phyloP scores from a whole-genome alignment of 2,797 vertebrate species.

The Momotus momota region DNA sequence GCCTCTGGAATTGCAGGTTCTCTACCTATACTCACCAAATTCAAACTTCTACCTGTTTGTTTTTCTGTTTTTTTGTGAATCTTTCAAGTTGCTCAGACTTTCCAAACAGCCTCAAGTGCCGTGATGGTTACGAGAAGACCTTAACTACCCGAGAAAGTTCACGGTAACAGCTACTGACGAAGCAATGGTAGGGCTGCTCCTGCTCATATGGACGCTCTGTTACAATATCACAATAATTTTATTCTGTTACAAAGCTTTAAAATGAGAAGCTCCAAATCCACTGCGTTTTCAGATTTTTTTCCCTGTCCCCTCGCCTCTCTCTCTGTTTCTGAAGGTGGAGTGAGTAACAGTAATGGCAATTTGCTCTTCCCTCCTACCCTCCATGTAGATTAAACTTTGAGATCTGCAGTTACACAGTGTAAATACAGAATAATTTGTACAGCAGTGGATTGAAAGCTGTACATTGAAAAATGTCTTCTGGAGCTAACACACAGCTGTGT shows the following conservation, averaged over 20 bases:
- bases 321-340: not conserved
- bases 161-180: not conserved
- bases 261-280: accelerated
- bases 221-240: not conserved
- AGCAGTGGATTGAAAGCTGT: not conserved
- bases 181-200: not conserved
- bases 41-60: no score
- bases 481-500: not conserved
- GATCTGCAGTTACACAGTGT: accelerated
- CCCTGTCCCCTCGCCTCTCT: not conserved
- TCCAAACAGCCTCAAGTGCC: not conserved
- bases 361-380: not conserved
- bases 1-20: no score
- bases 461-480: not conserved
- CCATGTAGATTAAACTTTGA: not conserved
- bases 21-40: no score
- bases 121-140: not conserved
- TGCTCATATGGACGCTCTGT: not conserved
- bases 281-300: not conserved
- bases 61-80: not conserved
- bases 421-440: not conserved
- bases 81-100: not conserved
- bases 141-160: not conserved
- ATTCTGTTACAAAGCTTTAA: not conserved
- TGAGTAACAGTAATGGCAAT: not conserved